Conservation (phyloP, 2,113 vertebrate genomes). For the Mesocricetus auratus region DNA sequence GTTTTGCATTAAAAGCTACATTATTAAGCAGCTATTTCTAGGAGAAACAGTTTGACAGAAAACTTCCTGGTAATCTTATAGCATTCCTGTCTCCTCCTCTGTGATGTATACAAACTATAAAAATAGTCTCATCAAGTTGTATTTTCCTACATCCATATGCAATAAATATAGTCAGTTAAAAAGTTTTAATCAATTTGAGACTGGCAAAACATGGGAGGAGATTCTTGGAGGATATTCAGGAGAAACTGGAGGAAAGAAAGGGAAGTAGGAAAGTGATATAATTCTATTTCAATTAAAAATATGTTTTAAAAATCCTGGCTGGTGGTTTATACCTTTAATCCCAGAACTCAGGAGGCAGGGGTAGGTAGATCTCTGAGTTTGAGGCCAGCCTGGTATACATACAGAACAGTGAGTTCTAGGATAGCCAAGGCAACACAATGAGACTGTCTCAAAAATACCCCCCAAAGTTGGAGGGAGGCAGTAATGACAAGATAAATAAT, state of each 20-base stretch:
- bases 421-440: neutral
- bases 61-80: neutral
- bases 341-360: neutral
- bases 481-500: neutral
- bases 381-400: neutral
- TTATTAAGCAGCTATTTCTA: neutral
- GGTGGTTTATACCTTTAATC: neutral
- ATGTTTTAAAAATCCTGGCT: neutral
- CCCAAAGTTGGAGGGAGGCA: neutral
- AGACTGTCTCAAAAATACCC: neutral
- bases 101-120: neutral
- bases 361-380: neutral
- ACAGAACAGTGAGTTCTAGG: no score
- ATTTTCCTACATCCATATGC: neutral
- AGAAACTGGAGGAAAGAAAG: neutral
- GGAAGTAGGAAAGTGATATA: neutral
- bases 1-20: neutral
- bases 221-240: no score
- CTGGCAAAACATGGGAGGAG: neutral
- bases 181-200: neutral
- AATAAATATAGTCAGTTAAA: neutral
- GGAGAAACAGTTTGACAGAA: neutral
- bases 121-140: neutral
- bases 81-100: neutral
- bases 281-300: neutral